Evolutionary conservation across 2,888 invertebrate species (phyloP).

Genomic region (Drosophila mulleri): DNA sequence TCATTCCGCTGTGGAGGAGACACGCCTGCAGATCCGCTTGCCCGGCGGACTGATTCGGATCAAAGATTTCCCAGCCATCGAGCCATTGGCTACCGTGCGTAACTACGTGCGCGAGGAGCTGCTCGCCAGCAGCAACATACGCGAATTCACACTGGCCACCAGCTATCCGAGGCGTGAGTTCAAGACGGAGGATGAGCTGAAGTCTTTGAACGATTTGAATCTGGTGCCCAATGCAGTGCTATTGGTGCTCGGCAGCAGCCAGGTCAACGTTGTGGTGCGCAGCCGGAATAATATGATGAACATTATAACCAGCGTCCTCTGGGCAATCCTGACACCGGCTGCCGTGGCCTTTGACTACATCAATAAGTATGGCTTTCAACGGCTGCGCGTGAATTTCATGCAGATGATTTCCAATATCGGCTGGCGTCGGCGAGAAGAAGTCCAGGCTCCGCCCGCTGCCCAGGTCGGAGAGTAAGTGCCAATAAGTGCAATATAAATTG

Average conservation of each 20-base stretch:
- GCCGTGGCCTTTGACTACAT: constrained; percentile 79
- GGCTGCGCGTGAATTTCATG: constrained; percentile 42
- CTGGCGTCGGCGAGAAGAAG: constrained; percentile 15
- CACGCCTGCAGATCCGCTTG: constrained; percentile 91
- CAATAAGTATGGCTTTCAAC: constrained; percentile 65
- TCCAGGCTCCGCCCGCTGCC: neutral
- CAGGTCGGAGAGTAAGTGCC: constrained; percentile 73
- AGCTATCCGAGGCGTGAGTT: constrained; percentile 96
- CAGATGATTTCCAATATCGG: constrained; percentile 44
- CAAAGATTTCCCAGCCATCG: constrained; percentile 93
- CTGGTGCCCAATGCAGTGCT: constrained; percentile 88
- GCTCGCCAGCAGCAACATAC: constrained; percentile 47
- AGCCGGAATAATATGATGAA: constrained; percentile 68
- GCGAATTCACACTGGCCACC: constrained; percentile 93
- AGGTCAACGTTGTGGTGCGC: constrained; percentile 53
- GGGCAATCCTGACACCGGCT: constrained; percentile 83
- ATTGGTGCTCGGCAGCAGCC: constrained; percentile 53
- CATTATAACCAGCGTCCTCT: constrained; percentile 81
- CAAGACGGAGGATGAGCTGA: constrained; percentile 93
- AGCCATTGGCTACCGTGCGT: constrained; percentile 95
- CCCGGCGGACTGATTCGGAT: constrained; percentile 90
- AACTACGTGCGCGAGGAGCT: constrained; percentile 88
- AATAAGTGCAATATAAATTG: neutral
- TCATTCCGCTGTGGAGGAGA: constrained; percentile 84
- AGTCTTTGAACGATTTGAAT: constrained; percentile 93